phyloP scores from a whole-genome alignment of 2,797 vertebrate species.

The Chlorospingus semifuscus region DNA sequence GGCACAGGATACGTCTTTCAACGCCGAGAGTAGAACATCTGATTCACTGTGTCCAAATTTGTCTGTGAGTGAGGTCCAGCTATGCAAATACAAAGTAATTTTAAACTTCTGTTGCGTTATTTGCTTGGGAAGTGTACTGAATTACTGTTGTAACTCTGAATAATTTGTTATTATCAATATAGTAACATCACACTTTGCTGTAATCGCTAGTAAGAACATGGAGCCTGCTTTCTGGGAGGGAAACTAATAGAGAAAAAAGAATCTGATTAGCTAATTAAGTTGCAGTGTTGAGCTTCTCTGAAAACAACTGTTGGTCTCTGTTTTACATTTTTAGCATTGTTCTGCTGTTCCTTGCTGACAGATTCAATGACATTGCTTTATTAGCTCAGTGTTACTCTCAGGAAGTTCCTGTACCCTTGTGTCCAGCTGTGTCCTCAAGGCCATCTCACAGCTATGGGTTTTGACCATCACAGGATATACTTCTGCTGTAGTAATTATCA shows the following conservation, averaged over 20 bases:
- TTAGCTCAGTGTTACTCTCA: neutral
- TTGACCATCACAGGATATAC: neutral
- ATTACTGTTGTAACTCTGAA: neutral
- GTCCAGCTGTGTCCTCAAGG: neutral
- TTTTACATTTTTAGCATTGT: neutral
- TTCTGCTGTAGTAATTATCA: neutral
- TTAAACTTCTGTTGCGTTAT: neutral
- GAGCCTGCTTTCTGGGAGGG: neutral
- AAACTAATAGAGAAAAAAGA: neutral
- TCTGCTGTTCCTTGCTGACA: neutral
- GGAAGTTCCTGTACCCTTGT: neutral
- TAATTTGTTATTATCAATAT: neutral
- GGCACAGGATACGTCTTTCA: fast-evolving
- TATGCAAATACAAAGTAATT: neutral
- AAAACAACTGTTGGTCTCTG: neutral
- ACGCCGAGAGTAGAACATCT: neutral
- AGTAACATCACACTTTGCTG: neutral
- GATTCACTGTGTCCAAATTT: neutral
- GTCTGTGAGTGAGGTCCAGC: neutral
- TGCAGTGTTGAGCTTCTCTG: neutral
- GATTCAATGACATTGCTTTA: neutral
- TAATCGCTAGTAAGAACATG: neutral
- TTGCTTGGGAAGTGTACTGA: neutral
- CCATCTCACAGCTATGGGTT: neutral
- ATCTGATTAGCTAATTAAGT: neutral